These are phyloP conservation scores for Hipposideros armiger DNA, from an alignment of 2,113 vertebrate genomes.

Conservation along the genomic window DNA sequence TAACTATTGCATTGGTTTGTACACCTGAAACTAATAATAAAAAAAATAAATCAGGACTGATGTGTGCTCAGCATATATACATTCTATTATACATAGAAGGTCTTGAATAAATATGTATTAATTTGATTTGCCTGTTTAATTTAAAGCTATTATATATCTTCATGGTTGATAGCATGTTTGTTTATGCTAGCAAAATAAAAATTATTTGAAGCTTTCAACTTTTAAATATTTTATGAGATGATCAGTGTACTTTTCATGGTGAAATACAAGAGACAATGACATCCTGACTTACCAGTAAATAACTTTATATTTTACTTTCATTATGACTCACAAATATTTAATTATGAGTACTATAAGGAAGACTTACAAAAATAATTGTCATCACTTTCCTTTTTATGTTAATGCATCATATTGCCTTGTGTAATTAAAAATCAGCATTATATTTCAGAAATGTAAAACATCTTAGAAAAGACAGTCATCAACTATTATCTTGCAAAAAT, in stretches of 20 bases:
- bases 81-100: neutral
- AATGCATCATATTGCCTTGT: neutral
- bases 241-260: neutral
- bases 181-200: constrained; percentile 27
- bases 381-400: constrained; percentile 11
- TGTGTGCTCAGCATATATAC: neutral
- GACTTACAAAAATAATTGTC: constrained; percentile 36
- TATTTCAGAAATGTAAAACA: constrained; percentile 41
- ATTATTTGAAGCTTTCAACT: constrained; percentile 31
- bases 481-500: constrained; percentile 47
- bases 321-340: constrained; percentile 47
- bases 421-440: constrained; percentile 42
- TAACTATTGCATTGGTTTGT: too few species aligned
- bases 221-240: constrained; percentile 56
- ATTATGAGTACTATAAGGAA: neutral
- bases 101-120: neutral
- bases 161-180: neutral
- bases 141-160: neutral
- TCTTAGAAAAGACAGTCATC: constrained; percentile 22
- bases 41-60: neutral
- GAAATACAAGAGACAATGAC: constrained; percentile 13
- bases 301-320: constrained; percentile 48
- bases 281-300: constrained; percentile 30
- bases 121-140: neutral
- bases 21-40: too few species aligned